phyloP scores from a whole-genome alignment of 1,140 invertebrate species.

The Tetramorium alpestre region DNA sequence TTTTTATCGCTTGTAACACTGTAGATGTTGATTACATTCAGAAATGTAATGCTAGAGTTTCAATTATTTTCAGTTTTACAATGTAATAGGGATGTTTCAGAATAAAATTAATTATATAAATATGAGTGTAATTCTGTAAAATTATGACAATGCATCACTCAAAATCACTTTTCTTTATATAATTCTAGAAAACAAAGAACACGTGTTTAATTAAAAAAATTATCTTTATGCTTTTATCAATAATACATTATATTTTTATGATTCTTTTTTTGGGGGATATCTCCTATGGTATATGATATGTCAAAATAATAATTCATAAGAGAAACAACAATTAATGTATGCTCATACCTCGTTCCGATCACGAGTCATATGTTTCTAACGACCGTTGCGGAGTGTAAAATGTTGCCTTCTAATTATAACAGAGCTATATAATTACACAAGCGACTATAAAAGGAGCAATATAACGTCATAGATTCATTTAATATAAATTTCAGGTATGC shows the following conservation, averaged over 20 bases:
- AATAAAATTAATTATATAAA: not conserved
- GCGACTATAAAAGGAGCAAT: conserved; percentile 67
- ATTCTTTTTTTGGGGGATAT: not conserved
- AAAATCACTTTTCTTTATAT: not conserved
- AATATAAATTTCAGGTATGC: conserved; percentile 68
- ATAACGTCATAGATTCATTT: conserved; percentile 47
- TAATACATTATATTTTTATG: not conserved
- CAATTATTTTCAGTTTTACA: no score
- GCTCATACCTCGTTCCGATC: conserved; percentile 27
- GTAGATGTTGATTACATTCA: not conserved
- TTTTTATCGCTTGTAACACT: not conserved
- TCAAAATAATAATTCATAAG: conserved; percentile 44
- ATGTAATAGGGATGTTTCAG: not conserved
- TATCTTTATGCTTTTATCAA: not conserved
- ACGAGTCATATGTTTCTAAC: conserved; percentile 55
- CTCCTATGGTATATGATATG: not conserved
- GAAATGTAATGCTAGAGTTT: not conserved
- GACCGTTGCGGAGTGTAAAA: conserved; percentile 35
- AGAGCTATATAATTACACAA: conserved; percentile 68
- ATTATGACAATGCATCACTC: not conserved
- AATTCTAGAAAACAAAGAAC: not conserved
- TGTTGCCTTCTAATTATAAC: conserved; percentile 73
- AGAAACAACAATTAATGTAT: conserved; percentile 42
- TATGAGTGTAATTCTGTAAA: not conserved
- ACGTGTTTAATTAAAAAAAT: not conserved